Conservation (phyloP, 2,797 vertebrate species). For the Champsocephalus gunnari region DNA sequence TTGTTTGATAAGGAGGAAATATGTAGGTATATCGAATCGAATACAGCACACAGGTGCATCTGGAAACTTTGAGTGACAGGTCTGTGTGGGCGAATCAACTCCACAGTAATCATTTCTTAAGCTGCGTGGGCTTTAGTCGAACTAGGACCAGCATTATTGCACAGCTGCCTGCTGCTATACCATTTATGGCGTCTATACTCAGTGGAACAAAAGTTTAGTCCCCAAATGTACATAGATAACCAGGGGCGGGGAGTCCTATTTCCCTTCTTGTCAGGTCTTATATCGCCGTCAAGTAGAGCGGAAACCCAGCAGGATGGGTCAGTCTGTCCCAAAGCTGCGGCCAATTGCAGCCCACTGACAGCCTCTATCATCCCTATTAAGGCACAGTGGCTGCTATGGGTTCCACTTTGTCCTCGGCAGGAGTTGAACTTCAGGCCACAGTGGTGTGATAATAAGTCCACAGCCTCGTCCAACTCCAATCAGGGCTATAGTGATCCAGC, state of each 20-base stretch:
- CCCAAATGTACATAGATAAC: conserved; percentile 52
- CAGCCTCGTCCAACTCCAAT: conserved; percentile 43
- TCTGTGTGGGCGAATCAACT: conserved; percentile 51
- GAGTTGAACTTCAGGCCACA: conserved; percentile 48
- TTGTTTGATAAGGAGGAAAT: conserved; percentile 27
- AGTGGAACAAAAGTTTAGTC: conserved; percentile 35
- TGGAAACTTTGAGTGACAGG: conserved; percentile 53
- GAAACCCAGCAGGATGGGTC: conserved; percentile 55
- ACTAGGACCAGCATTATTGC: conserved; percentile 31
- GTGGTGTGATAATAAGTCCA: conserved; percentile 43
- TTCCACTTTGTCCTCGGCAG: conserved; percentile 43
- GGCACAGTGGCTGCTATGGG: conserved; percentile 38
- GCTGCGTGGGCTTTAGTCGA: conserved; percentile 44
- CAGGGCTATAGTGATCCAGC: conserved; percentile 33
- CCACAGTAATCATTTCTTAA: conserved; percentile 41
- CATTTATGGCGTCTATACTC: conserved; percentile 20
- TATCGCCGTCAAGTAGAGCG: conserved; percentile 59
- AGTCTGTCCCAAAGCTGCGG: conserved; percentile 34
- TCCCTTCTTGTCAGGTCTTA: conserved; percentile 42
- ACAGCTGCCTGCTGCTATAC: conserved; percentile 29
- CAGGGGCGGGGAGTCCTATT: conserved; percentile 31
- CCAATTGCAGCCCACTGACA: conserved; percentile 48
- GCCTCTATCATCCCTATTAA: conserved; percentile 59
- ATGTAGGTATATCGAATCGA: neutral
- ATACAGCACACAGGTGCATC: conserved; percentile 34